phyloP scores from a whole-genome alignment of 2,888 invertebrate species.

The Standfussiana lucernea region DNA sequence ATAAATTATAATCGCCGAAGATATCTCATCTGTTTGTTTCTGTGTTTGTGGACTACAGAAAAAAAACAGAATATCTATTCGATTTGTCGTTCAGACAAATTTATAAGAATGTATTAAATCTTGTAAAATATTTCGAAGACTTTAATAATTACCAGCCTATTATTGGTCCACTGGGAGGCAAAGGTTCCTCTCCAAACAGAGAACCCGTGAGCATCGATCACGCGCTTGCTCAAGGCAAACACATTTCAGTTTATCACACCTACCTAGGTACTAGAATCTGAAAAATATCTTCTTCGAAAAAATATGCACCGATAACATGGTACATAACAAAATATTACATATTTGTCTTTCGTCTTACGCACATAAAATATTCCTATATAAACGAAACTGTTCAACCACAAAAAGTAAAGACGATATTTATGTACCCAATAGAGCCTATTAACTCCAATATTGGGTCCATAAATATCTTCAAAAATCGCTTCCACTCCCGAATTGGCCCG shows the following conservation, averaged over 20 bases:
- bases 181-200: neutral
- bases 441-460: constrained; percentile 35
- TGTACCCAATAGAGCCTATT: constrained; percentile 24
- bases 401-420: constrained; percentile 31
- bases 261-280: neutral
- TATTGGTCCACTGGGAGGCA: neutral
- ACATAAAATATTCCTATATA: neutral
- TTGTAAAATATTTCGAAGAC: neutral
- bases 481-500: constrained; percentile 62
- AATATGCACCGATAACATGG: neutral
- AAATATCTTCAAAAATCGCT: constrained; percentile 60
- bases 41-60: too few relatives aligned
- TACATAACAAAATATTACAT: too few relatives aligned
- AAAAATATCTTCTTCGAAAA: neutral
- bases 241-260: neutral
- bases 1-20: too few relatives aligned
- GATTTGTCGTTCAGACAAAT: neutral
- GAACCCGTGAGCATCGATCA: neutral
- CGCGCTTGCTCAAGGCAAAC: neutral
- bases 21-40: too few relatives aligned
- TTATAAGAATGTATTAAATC: neutral
- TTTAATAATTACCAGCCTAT: neutral
- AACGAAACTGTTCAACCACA: neutral
- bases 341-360: neutral
- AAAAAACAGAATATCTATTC: neutral